Conservation (phyloP, 2,113 vertebrate species). For the Oncorhynchus gorbuscha region DNA sequence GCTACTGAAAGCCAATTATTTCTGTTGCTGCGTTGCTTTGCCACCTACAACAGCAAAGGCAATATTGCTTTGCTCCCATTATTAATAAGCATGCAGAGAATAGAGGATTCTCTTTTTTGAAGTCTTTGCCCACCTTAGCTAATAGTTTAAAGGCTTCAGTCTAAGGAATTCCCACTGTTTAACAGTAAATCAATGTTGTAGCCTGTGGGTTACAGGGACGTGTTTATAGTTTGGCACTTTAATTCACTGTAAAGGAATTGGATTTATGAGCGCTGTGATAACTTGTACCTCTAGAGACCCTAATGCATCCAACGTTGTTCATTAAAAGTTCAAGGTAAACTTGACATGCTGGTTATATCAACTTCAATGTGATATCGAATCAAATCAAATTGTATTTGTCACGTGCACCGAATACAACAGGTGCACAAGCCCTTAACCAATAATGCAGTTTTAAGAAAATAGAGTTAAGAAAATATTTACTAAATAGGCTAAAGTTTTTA, state of each 20-base stretch:
- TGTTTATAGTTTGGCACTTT: constrained; percentile 65
- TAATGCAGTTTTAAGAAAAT: too few species aligned
- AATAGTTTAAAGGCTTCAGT: constrained; percentile 52
- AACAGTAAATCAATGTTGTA: constrained; percentile 64
- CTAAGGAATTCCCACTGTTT: constrained; percentile 52
- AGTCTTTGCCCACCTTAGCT: constrained; percentile 49
- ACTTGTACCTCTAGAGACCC: neutral
- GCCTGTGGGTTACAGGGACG: constrained; percentile 64
- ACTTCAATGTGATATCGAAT: neutral
- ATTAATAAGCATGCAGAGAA: constrained; percentile 22
- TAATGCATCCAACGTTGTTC: neutral
- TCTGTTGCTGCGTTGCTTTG: constrained; percentile 41
- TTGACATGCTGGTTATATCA: neutral
- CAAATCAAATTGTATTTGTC: too few species aligned
- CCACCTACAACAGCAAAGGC: constrained; percentile 15
- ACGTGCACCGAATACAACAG: too few species aligned
- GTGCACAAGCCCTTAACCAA: too few species aligned
- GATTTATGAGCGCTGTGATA: constrained; percentile 60
- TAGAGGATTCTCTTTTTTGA: constrained; percentile 38
- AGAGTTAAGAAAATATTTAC: too few species aligned
- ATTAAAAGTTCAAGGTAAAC: neutral
- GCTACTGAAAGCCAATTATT: constrained; percentile 11
- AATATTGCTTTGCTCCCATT: constrained; percentile 21
- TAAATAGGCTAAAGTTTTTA: too few species aligned
- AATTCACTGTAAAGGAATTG: constrained; percentile 71